A percentile compares a stretch with the other conserved stretches of the same genome.
These are phyloP conservation scores for Rhodeus uyekii DNA, from an alignment of 2,797 vertebrate species.

Conservation along the genomic window DNA sequence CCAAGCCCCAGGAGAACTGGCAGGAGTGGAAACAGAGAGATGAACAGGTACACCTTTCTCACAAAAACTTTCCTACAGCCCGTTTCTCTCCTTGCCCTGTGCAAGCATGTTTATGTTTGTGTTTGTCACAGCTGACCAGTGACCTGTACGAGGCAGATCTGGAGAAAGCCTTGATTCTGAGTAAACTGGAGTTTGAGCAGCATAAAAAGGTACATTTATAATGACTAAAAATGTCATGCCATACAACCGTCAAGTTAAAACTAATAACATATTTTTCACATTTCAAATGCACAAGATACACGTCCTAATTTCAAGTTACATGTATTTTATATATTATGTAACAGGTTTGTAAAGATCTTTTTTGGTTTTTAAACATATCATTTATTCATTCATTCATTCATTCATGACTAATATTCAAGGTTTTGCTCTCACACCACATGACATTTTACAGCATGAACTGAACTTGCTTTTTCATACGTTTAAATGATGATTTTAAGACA, in stretches of 20 bases:
- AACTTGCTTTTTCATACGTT: no score
- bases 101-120: conserved; percentile 22
- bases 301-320: no score
- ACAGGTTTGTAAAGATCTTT: no score
- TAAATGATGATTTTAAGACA: no score
- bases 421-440: no score
- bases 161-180: conserved; percentile 92
- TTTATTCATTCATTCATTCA: no score
- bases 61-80: background rate
- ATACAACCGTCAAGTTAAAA: background rate
- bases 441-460: no score
- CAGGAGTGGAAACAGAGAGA: conserved; percentile 93
- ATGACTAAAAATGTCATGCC: background rate
- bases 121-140: conserved; percentile 81
- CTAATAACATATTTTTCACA: background rate
- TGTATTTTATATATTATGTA: no score
- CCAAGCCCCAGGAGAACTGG: conserved; percentile 84
- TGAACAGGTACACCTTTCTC: conserved; percentile 80
- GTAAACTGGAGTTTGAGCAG: conserved; percentile 91
- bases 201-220: conserved; percentile 81
- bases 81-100: background rate
- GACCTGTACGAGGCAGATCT: conserved; percentile 94
- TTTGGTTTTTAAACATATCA: no score
- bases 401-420: no score
- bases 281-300: no score